Base-by-base conservation (phyloP, 1,140 invertebrate genomes). In the Bombus balteatus region DNA sequence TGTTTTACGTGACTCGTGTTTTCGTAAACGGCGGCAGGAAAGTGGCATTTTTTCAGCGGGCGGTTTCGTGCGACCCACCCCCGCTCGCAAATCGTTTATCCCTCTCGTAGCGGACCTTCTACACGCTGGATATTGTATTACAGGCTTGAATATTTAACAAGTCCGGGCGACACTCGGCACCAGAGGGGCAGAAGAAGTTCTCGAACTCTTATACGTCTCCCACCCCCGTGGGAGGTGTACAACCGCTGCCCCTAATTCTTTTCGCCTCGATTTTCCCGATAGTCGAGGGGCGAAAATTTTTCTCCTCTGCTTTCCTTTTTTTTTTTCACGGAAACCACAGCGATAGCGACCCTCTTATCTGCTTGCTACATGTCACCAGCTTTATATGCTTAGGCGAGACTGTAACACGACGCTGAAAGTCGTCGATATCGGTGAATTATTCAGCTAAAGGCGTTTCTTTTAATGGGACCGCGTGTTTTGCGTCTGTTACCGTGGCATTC, bases 61-160 rank as follows among this genome's bases (percentile, higher is more conserved):
- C 73, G 68, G 74, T 84, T 71, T 83, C 78, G 57, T 62, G 25
- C 59, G 12, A 47, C 82, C 68, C n/a, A 18, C 76, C 81, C 34
- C 83, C 71, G 18, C 76, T 87, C 82, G 89, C 90, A 87, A 91
- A 91, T 90, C 90, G 90, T 91, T 91, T 91, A 91, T 90, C 89
- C 90, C 81, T 85, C 75, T 87, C 83, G 90, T 90, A 87, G 83
- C 85, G 84, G 88, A 79, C 80, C 89, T 85, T 85, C 90, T 89
- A 91, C 90, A 89, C 87, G 90, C 34, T 81, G 92, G 92, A 95
- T 95, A 95, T 95, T 95, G 93, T 94, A 94, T 95, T 95, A 94
- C 93, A 88, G 92, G 91, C 90, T 93, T 95, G 93, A 95, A 95
- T 95, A 94, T 95, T 95, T 95, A 94, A 95, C 93, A 92, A 94